Evolutionary conservation across 1,140 invertebrate genomes (phyloP).

Genomic region (Caenorhabditis remanei): DNA sequence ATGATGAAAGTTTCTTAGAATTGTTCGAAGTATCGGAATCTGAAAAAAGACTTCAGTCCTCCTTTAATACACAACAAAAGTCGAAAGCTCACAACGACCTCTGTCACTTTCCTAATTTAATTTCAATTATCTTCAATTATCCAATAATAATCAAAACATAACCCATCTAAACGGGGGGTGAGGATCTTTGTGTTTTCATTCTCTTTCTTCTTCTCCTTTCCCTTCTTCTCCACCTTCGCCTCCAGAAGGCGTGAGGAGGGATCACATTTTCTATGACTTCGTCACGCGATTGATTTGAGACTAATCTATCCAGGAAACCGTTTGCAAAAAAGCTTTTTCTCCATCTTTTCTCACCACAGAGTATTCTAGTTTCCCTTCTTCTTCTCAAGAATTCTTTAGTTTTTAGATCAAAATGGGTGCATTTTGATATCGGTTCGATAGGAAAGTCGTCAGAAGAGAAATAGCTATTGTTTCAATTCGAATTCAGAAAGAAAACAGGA

Average conservation of each 20-base stretch:
- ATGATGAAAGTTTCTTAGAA: too few species aligned
- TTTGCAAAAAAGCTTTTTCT: too few species aligned
- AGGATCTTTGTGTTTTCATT: constrained; percentile 41
- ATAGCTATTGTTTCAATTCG: neutral
- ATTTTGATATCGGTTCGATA: neutral
- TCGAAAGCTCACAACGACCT: too few species aligned
- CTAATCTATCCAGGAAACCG: neutral
- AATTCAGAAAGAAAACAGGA: constrained; percentile 2
- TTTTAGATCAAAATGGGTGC: neutral
- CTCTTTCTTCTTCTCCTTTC: neutral
- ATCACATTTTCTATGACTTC: neutral
- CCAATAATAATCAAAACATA: neutral
- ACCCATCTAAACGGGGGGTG: neutral
- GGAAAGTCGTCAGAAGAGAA: neutral
- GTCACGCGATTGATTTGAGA: constrained; percentile 24
- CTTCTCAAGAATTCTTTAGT: too few species aligned
- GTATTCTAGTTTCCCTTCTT: neutral
- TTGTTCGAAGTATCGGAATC: too few species aligned
- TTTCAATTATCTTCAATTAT: too few species aligned
- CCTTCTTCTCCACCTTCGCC: neutral
- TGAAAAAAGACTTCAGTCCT: too few species aligned
- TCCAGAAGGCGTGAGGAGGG: neutral
- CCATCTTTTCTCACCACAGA: neutral
- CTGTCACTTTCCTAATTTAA: too few species aligned
- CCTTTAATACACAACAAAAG: too few species aligned